Conservation (phyloP, 2,113 vertebrate species). For the Perccottus glenii region DNA sequence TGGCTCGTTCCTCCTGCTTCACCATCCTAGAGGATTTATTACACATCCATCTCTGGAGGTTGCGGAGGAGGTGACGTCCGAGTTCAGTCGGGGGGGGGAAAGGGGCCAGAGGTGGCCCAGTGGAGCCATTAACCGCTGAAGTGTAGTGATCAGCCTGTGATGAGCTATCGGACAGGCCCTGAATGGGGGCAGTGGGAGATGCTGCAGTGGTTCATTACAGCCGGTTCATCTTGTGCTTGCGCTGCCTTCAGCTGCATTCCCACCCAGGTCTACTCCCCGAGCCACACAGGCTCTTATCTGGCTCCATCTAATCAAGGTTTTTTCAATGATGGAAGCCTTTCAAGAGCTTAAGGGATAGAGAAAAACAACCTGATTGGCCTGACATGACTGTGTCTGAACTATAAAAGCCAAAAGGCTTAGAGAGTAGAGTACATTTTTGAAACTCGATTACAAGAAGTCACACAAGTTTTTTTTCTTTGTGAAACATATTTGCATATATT, state of each 20-base stretch:
- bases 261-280: conserved; percentile 16
- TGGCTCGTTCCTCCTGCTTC: conserved; percentile 8
- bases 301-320: conserved; percentile 23
- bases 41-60: conserved; percentile 42
- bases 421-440: background rate
- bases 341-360: background rate
- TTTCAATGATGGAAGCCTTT: conserved; percentile 10
- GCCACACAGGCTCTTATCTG: background rate
- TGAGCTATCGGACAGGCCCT: conserved; percentile 55
- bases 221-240: conserved; percentile 54
- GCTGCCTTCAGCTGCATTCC: conserved; percentile 39
- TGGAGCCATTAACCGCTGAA: conserved; percentile 55
- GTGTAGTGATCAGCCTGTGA: conserved; percentile 63
- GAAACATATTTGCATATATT: no score
- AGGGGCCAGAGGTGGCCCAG: conserved; percentile 18
- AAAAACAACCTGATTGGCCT: conserved; percentile 24
- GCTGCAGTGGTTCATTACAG: conserved; percentile 59
- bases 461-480: background rate
- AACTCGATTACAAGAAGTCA: background rate
- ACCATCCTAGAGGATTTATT: conserved; percentile 50
- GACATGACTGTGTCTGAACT: conserved; percentile 3
- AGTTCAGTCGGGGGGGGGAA: conserved; percentile 9
- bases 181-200: conserved; percentile 55
- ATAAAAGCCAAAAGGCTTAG: background rate
- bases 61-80: conserved; percentile 18